Evolutionary conservation across 2,797 vertebrate species (phyloP), one percentile per base, ranked within the genome.

Genomic region (Emydoidea blandingii): DNA sequence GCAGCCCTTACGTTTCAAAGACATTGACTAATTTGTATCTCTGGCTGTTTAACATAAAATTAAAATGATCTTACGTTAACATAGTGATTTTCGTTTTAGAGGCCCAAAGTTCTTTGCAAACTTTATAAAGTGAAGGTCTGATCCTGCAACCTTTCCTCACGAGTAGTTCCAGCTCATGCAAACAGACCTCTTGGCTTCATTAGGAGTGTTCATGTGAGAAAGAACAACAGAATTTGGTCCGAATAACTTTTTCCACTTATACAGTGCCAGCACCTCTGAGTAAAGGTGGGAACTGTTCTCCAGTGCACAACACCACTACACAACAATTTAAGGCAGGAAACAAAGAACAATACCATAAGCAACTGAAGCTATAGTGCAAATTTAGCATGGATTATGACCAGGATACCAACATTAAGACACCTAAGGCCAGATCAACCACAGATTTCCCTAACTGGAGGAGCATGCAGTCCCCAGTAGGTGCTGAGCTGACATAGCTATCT

Each of bases 1-100:
- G 90, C 92, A 94, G 89, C 83, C 86, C 91, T 96, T 83, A 4
- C 12, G 90, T 94, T 96, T 92, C 94, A 96, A 88, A 97, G 94
- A 97, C 96, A 96, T 96, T 96, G 96, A 91, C 88, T 91, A 88
- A 92, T 96, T 96, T 96, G 92, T 93, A 49, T 86, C 95, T 92
- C 93, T 88, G 3, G 91, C 87, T 90, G 90, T 83, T 91, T 74
- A 93, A 88, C 92, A 97, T 1, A 80, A 90, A 89, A 86, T 93
- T 78, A 94, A 96, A 94, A 87, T 62, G 86, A 80, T 89, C 88
- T 4, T 94, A 86, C 95, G 95, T 92, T 95, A 86, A 89, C 16
- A 86, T 12, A 89, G 4, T n/a, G 18, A 37, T 68, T 68, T n/a
- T 68, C 2, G 4, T 37, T 68, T 37, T 68, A 19, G 62, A 68